Evolutionary conservation across 2,797 vertebrate species (phyloP), one percentile per base, ranked within the genome.

Genomic region (Malacoctenus gilli): DNA sequence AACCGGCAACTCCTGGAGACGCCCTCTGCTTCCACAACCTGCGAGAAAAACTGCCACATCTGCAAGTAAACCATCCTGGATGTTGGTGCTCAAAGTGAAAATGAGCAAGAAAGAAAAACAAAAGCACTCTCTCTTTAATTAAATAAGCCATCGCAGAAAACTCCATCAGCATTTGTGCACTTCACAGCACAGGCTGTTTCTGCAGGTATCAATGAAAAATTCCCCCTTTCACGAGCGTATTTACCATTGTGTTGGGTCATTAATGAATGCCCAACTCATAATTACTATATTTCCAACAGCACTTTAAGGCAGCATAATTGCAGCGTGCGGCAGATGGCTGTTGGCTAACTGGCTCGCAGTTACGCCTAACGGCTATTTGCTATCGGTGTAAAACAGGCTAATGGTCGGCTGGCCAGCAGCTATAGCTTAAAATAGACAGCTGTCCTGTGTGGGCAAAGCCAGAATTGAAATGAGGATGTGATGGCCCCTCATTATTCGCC

Each of bases 361-460:
- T 74, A 75, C 18, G 75, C 82, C 82, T 85, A 82, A 85, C 80
- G 83, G 82, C 77, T 84, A 82, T 84, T 87, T 87, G 82, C 82
- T 87, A 83, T 84, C 74, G 66, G 77, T 85, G 80, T 88, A 84
- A 84, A 85, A 86, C 84, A 89, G 85, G 80, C 78, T 84, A 84
- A 86, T 84, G 75, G 80, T 85, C 75, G 40, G 37, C 72, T 77
- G 79, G 79, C 82, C 78, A 79, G 65, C 61, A 79, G 84, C 82
- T 77, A 80, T 70, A 80, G 82, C 83, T 78, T 72, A 81, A 83
- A 80, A 85, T 76, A 86, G 83, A 84, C 82, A 87, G 84, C 73
- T 88, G 82, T 83, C 77, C 78, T 72, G 73, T 59, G 63, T 56
- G 64, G 77, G 71, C 72, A 71, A 66, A 47, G 77, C 77, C 75